Evolutionary conservation across 2,888 invertebrate genomes (phyloP), one percentile per base, ranked within the genome.

Genomic region (Hyppa rectilinea): DNA sequence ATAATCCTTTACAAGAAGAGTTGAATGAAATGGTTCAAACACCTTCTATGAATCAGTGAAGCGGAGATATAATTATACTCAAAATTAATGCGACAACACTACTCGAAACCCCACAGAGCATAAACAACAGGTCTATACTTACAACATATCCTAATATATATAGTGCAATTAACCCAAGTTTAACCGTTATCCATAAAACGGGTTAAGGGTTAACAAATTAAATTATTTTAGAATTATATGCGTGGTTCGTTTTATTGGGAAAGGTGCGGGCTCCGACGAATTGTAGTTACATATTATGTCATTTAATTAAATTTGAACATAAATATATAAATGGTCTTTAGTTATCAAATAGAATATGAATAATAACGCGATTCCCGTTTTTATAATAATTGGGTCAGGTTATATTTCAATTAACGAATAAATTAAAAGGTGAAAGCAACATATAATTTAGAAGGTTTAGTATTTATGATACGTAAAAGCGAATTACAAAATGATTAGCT

Each of bases 171-270:
- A 87, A 88, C 78, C 75, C 58, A 80, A 81, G 75, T 85, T 84
- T 80, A 80, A 80, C 70, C 60, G 78, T 76, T 69, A 71, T 80
- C 81, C 70, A 81, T 87, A 87, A 85, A 87, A 71, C 69, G 70
- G 82, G 80, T 71, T 81, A 77, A 76, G 86, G 87, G 84, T 87
- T 85, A 82, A 80, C 86, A 87, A 87, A 88, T 88, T 85, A 87
- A 87, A 86, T 88, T 85, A 87, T 87, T 84, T 64, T 67, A 67
- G 71, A 79, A 80, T 87, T 82, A 75, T 78, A 81, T 66, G 63
- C 65, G 59, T 65, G 82, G 77, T 75, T 80, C 68, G 52, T 80
- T 78, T 80, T 83, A 83, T 76, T 78, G 71, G 56, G 49, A 60
- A 59, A 31, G 10, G n/a, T 58, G 52, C 34, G 59, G 31, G 68